Base-by-base conservation (phyloP, 2,797 vertebrate genomes). In the Sus cebifrons region DNA sequence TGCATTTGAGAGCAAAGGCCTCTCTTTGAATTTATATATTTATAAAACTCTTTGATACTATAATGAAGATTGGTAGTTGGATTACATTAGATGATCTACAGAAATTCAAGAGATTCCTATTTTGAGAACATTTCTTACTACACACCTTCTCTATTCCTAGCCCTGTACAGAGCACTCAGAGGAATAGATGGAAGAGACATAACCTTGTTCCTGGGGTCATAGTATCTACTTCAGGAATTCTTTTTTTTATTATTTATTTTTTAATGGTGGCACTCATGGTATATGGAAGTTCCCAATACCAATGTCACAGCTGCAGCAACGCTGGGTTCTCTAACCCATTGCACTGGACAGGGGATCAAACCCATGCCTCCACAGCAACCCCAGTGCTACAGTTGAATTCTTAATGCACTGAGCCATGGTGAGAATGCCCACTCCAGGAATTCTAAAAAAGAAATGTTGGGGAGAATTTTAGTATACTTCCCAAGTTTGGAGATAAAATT, bases 401-500 rank as follows among this genome's bases (percentile, higher is more conserved):
- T 49, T 49, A 49, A 49, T 49, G 44, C 44, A 49, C 44, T 49
- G 44, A 49, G 44, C 44, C 6, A 49, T 49, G 44, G 44, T 49
- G 44, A 49, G 44, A 49, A 49, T 5, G 6, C 44, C 60, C 65
- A 9, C 62, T 71, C 68, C 52, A 54, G 12, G 21, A 83, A 54
- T 90, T 29, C 4, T 49, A 36, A 87, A 81, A 36, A 68, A 52
- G n/a, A 56, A 91, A 82, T 17, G 18, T 21, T 27, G n/a, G 23
- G 21, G 21, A 32, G 1, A 83, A 73, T 27, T 44, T 83, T 81
- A 92, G 36, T 29, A 5, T 3, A 11, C 5, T 79, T 78, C n/a
- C 85, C 44, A 90, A 40, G 12, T 27, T 90, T 96, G 74, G 4
- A 10, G 9, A 29, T 81, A 25, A 77, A 93, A 94, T 62, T 49